Evolutionary conservation across 2,113 vertebrate species (phyloP).

Genomic region (Anser cygnoides): DNA sequence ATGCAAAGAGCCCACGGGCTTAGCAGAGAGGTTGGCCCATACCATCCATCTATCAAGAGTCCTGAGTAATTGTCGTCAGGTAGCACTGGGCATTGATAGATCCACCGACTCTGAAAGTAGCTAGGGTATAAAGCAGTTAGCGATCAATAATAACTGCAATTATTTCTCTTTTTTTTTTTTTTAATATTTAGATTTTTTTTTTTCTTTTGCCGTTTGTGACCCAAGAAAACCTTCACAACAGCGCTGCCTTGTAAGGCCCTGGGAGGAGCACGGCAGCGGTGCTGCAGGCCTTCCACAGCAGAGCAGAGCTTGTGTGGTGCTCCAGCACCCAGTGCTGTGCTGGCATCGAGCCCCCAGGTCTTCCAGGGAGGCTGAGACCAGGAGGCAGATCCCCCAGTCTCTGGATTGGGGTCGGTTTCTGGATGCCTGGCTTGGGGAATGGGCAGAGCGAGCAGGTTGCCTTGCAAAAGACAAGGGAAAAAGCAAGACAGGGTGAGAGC

Average conservation of each 20-base stretch:
- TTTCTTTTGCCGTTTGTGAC: background rate
- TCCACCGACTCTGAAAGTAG: background rate
- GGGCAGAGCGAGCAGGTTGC: background rate
- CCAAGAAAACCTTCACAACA: background rate
- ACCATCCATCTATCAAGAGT: background rate
- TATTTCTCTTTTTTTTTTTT: background rate
- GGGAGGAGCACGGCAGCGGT: rapidly evolving
- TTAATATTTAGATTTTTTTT: background rate
- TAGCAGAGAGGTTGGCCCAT: background rate
- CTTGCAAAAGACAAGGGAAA: background rate
- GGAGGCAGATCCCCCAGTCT: rapidly evolving
- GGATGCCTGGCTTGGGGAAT: background rate
- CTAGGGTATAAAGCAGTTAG: background rate
- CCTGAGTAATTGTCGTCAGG: background rate
- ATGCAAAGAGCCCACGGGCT: conserved; percentile 34
- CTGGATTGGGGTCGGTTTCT: background rate
- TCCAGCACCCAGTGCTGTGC: background rate
- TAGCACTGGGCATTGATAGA: background rate
- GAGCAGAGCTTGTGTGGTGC: background rate
- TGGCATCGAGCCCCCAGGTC: background rate
- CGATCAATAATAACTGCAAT: background rate
- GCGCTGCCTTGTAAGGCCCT: background rate
- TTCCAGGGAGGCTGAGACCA: background rate
- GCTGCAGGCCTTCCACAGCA: background rate
- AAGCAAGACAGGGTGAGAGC: background rate